phyloP scores from a whole-genome alignment of 2,888 invertebrate species.

The Drosophila paranaensis region DNA sequence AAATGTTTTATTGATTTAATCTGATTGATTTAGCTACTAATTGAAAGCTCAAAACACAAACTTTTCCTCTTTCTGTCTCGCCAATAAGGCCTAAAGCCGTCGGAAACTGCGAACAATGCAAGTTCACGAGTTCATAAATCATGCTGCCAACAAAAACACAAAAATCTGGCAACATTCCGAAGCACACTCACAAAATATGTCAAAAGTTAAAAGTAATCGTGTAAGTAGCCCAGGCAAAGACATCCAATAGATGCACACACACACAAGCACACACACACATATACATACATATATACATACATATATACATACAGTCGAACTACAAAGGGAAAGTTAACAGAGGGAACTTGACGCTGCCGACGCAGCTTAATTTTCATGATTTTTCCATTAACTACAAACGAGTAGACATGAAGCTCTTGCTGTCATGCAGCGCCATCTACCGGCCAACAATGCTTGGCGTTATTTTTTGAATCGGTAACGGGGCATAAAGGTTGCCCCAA shows the following conservation, averaged over 20 bases:
- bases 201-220: constrained; percentile 69
- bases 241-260: constrained; percentile 18
- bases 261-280: constrained; percentile 2
- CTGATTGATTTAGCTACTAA: constrained; percentile 23
- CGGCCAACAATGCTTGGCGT: constrained; percentile 37
- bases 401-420: constrained; percentile 25
- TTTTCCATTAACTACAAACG: constrained; percentile 56
- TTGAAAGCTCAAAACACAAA: constrained; percentile 25
- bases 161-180: constrained; percentile 67
- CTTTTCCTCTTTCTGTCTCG: constrained; percentile 28
- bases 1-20: constrained; percentile 19
- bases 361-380: constrained; percentile 61
- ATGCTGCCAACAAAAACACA: constrained; percentile 37
- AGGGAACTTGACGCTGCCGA: constrained; percentile 39
- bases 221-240: constrained; percentile 48
- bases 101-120: constrained; percentile 37
- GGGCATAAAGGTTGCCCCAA: constrained; percentile 43
- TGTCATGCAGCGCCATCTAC: constrained; percentile 48
- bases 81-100: constrained; percentile 5
- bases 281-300: no score
- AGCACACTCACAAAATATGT: constrained; percentile 55
- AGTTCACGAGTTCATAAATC: constrained; percentile 53
- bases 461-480: constrained; percentile 26
- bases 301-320: no score
- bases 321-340: constrained; percentile 61